These are phyloP conservation scores for Chloroclysta siterata DNA, from an alignment of 2,888 invertebrate species.

Conservation along the genomic window DNA sequence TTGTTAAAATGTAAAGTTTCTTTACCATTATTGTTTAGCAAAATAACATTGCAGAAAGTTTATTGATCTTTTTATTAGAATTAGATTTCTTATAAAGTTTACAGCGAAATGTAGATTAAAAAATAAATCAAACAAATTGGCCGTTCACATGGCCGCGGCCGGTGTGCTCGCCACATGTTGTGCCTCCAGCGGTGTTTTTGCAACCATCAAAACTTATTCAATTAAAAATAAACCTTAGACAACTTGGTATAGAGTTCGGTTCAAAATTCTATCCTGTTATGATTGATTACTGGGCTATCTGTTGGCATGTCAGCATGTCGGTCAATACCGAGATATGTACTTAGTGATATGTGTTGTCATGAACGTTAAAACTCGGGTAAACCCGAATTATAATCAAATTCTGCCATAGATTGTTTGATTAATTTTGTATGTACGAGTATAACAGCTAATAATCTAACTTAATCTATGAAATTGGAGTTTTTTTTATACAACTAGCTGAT, in stretches of 20 bases:
- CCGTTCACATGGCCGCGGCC: slow-evolving; percentile 16
- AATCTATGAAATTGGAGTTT: no score
- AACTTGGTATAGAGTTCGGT: background rate
- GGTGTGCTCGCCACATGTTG: slow-evolving; percentile 49
- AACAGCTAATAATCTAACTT: no score
- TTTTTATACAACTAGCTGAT: no score
- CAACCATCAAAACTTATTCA: background rate
- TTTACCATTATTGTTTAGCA: no score
- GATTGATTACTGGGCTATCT: background rate
- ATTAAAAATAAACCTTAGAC: slow-evolving; percentile 11
- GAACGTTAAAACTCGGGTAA: no score
- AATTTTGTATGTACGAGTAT: no score
- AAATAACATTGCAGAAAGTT: no score
- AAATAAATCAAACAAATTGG: slow-evolving; percentile 9
- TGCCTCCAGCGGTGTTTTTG: slow-evolving; percentile 51
- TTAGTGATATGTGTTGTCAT: background rate
- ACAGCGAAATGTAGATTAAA: background rate
- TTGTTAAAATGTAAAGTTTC: no score
- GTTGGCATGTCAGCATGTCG: slow-evolving; percentile 1
- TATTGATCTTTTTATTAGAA: no score
- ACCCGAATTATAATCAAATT: no score
- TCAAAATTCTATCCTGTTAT: background rate
- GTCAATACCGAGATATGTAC: background rate
- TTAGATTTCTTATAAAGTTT: background rate
- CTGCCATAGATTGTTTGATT: no score